Evolutionary conservation across 2,113 vertebrate species (phyloP).

Genomic region (Vidua chalybeata): DNA sequence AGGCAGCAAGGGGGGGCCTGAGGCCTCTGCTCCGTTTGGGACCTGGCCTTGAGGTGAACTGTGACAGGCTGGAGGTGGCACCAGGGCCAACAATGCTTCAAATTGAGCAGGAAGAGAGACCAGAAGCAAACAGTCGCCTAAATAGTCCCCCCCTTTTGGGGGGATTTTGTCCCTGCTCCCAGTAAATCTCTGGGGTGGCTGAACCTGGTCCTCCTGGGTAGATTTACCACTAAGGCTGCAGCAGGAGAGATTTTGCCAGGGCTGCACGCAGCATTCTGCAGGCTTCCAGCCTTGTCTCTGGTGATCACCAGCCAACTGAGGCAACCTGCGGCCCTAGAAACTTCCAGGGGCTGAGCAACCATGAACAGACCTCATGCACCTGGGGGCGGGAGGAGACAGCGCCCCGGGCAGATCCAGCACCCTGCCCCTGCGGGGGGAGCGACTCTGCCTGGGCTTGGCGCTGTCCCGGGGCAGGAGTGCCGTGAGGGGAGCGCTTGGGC

Average conservation of each 20-base stretch:
- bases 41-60: neutral
- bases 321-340: too few relatives aligned
- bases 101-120: neutral
- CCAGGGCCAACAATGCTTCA: neutral
- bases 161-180: neutral
- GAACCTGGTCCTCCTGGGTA: neutral
- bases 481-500: rapidly evolving
- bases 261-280: neutral
- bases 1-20: neutral
- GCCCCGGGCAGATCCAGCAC: rapidly evolving
- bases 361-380: rapidly evolving
- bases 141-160: neutral
- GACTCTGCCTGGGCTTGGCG: neutral
- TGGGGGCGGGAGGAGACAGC: neutral
- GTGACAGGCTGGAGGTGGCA: neutral
- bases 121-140: neutral
- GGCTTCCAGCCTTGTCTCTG: neutral
- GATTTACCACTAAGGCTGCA: neutral
- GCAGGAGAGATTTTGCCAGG: neutral
- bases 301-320: neutral
- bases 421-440: neutral
- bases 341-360: neutral
- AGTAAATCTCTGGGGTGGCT: neutral
- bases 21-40: rapidly evolving
- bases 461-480: neutral